These are phyloP conservation scores for Intellagama lesueurii DNA, from an alignment of 2,797 vertebrate genomes.

Conservation along the genomic window DNA sequence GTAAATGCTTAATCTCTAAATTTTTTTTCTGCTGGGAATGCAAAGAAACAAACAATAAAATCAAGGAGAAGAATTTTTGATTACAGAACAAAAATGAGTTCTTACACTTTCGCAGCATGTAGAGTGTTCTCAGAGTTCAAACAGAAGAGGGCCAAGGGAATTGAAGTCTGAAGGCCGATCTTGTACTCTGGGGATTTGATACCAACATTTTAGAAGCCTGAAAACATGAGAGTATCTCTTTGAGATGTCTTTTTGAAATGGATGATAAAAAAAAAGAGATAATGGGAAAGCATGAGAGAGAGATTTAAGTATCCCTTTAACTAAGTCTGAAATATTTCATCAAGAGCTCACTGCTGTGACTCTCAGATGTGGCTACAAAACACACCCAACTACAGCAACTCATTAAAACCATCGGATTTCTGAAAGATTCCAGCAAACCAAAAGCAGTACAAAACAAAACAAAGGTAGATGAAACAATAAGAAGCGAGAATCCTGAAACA, in stretches of 20 bases:
- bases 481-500: constrained; percentile 51
- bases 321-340: constrained; percentile 29
- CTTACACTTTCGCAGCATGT: constrained; percentile 21
- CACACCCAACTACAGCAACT: constrained; percentile 37
- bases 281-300: constrained; percentile 30
- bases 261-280: constrained; percentile 34
- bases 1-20: constrained; percentile 53
- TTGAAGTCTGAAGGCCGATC: constrained; percentile 27
- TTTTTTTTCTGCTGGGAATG: background rate
- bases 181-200: constrained; percentile 18
- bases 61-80: constrained; percentile 14
- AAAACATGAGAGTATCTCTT: background rate
- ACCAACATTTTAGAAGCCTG: constrained; percentile 19
- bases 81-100: constrained; percentile 26
- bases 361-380: constrained; percentile 34
- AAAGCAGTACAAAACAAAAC: background rate
- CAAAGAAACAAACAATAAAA: constrained; percentile 9
- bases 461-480: constrained; percentile 35
- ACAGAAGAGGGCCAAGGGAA: background rate
- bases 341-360: constrained; percentile 37
- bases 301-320: constrained; percentile 1
- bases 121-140: constrained; percentile 43
- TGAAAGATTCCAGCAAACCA: constrained; percentile 11
- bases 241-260: constrained; percentile 51
- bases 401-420: constrained; percentile 41